Evolutionary conservation across 2,797 vertebrate species (phyloP), one percentile per base, ranked within the genome.

Genomic region (Triplophysa bombifrons): DNA sequence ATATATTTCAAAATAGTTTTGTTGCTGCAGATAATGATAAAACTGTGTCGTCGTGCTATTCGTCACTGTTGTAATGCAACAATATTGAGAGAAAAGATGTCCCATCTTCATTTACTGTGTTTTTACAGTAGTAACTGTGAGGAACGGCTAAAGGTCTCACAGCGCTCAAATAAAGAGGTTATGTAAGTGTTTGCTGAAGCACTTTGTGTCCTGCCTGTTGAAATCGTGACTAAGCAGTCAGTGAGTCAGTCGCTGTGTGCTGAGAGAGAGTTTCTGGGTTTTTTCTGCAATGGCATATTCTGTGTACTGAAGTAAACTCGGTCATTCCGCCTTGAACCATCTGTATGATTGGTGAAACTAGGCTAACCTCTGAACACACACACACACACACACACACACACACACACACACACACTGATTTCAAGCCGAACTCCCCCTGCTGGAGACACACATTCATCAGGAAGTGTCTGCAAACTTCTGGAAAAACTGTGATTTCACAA

Each of bases 221-320:
- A 76, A 93, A 90, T 92, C 82, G 83, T 93, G 92, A 93, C 90
- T 93, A 91, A 93, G 91, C 90, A 92, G 91, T 90, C 88, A 81
- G 67, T 41, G 6, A 63, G 27, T 72, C 51, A 60, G 34, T 51
- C 22, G n/a, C n/a, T 72, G 69, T 30, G 16, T 61, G 50, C 30
- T 60, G 30, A 55, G 44, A 27, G 69, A 20, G 7, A 58, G 69
- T 74, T 71, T 78, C 41, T 72, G 48, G 68, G 46, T n/a, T 63
- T 58, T 76, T 63, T 74, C 44, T 73, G 38, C 44, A 65, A 56
- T 46, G 61, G 8, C 48, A 50, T 53, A 68, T 68, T 75, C 22
- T 41, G 55, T 56, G 76, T 55, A 72, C 48, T 72, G 60, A 80
- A 74, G 74, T 83, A 80, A 82, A 80, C 67, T 86, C 51, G 70